These are phyloP conservation scores for Daktulosphaira vitifoliae DNA, from an alignment of 1,140 invertebrate genomes.

Conservation along the genomic window DNA sequence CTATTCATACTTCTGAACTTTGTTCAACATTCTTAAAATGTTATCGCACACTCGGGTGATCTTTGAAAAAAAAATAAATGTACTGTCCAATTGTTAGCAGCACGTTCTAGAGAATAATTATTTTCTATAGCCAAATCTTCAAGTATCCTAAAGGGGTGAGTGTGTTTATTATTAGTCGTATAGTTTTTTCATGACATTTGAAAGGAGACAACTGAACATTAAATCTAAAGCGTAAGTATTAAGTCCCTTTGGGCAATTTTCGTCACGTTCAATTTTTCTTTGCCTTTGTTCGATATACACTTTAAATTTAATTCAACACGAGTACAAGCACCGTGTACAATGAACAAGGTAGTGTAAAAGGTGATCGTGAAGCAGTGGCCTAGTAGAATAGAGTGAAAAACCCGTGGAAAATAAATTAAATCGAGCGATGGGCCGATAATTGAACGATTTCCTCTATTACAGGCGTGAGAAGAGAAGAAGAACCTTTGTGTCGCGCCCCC, in stretches of 20 bases:
- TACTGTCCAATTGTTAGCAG: too few species aligned
- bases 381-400: slow-evolving; percentile 8
- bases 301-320: neutral
- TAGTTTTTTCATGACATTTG: too few species aligned
- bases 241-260: slow-evolving; percentile 20
- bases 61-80: too few species aligned
- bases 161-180: too few species aligned
- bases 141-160: too few species aligned
- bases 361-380: neutral
- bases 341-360: too few species aligned
- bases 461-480: slow-evolving; percentile 26
- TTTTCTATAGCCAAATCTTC: too few species aligned
- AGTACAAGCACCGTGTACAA: neutral
- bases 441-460: slow-evolving; percentile 17
- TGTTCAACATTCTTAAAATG: too few species aligned
- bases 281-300: neutral
- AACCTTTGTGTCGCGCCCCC: slow-evolving; percentile 5
- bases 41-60: too few species aligned
- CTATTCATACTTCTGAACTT: too few species aligned
- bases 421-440: slow-evolving; percentile 24
- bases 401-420: slow-evolving; percentile 27
- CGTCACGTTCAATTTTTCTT: slow-evolving; percentile 25
- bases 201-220: too few species aligned
- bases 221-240: neutral
- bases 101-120: too few species aligned